Evolutionary conservation across 1,140 invertebrate genomes (phyloP), one percentile per base, ranked within the genome.

Genomic region (Cyclina sinensis): DNA sequence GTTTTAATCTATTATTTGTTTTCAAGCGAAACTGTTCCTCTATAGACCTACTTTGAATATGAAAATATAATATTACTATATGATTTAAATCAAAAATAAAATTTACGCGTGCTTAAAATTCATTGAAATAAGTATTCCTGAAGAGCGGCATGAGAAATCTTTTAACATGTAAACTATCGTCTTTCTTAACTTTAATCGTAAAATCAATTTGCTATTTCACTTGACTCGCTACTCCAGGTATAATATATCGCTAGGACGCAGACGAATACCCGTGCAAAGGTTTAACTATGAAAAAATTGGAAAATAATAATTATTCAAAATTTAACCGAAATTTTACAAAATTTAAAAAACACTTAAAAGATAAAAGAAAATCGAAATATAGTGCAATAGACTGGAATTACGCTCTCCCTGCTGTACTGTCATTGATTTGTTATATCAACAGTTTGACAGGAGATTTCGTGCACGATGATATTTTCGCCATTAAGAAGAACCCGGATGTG

Each of bases 381-480:
- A 30, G 7, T 21, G 11, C 16, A 65, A 30, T 65, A 79, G 18
- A 68, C 43, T 89, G 74, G 76, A 87, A 39, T 18, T 90, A 91
- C 83, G 3, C 89, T 5, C 18, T 91, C 12, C 89, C 89, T 32
- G 54, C 57, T 30, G 5, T 89, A 27, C 78, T 91, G 3, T 90
- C 91, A 2, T 37, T 90, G 1, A 24, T 91, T 24, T 94, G 91
- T 76, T 99, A 99, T 95, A 97, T 97, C 93, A 99, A 99, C 95
- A 97, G 97, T 94, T 96, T 98, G 83, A 96, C 97, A 92, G 99
- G 98, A 94, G 98, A 98, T 92, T 98, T 98, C 93, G 98, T 99
- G 21, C 99, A 99, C 93, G 99, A 99, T 96, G 98, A 99, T 95
- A 98, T 99, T 91, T 98, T 98, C 95, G 98, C 98, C 27, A 98